A percentile compares a stretch with the other conserved stretches of the same genome.
These are phyloP conservation scores for Tringa solitaria DNA, from an alignment of 2,113 vertebrate genomes.

Conservation along the genomic window DNA sequence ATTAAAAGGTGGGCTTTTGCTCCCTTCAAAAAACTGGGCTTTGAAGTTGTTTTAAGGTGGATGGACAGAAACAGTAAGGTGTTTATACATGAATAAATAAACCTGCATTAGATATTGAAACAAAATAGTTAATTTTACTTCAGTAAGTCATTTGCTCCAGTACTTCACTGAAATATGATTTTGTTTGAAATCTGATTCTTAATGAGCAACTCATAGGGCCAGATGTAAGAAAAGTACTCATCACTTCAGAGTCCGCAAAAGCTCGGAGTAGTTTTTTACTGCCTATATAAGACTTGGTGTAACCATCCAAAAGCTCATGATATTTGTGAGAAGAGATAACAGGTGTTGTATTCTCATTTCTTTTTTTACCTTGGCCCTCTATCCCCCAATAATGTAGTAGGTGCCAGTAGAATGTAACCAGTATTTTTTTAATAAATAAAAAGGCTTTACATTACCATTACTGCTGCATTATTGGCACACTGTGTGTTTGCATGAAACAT, in stretches of 20 bases:
- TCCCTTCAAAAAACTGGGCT: not conserved
- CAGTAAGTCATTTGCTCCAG: not conserved
- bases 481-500: not conserved
- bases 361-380: not conserved
- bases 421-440: constrained; percentile 51
- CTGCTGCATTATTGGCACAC: constrained; percentile 14
- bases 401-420: constrained; percentile 42
- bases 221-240: not conserved
- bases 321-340: not conserved
- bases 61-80: not conserved
- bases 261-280: not conserved
- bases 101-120: not conserved
- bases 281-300: not conserved
- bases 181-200: not conserved
- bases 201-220: not conserved
- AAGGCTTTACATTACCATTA: not conserved
- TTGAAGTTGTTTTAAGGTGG: not conserved
- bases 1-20: not conserved
- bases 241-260: not conserved
- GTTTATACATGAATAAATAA: not conserved
- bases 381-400: not conserved
- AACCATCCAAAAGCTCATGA: not conserved
- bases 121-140: not conserved
- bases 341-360: not conserved
- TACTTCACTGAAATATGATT: not conserved